Percentiles rank a stretch among this genome's conserved stretches.
Conservation (phyloP, 2,797 vertebrate genomes). For the Ficedula albicollis region DNA sequence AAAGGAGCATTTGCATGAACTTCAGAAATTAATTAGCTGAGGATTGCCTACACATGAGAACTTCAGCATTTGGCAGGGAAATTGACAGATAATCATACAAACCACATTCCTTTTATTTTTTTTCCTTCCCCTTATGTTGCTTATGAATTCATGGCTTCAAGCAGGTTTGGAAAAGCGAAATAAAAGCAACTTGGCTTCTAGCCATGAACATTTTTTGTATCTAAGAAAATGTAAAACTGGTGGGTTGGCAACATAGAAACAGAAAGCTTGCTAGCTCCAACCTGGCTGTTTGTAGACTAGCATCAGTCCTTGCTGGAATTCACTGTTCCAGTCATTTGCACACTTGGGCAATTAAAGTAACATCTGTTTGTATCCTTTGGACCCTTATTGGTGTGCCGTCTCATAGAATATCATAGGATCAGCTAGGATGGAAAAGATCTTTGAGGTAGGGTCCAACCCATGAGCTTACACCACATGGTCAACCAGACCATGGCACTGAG, state of each 20-base stretch:
- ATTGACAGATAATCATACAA: background rate
- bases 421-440: background rate
- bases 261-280: background rate
- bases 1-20: background rate
- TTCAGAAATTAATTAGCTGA: conserved; percentile 14
- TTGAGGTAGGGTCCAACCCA: background rate
- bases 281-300: background rate
- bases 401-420: background rate
- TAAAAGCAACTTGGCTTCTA: background rate
- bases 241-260: background rate
- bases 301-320: background rate
- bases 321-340: background rate
- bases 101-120: background rate
- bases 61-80: background rate
- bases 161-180: background rate
- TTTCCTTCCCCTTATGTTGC: background rate
- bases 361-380: background rate
- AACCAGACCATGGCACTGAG: background rate
- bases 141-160: background rate
- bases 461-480: background rate
- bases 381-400: background rate
- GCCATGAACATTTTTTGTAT: background rate
- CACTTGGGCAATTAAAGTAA: background rate
- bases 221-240: background rate
- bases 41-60: background rate